Conservation (phyloP, 2,888 invertebrate genomes). For the Nomada hirtipes region DNA sequence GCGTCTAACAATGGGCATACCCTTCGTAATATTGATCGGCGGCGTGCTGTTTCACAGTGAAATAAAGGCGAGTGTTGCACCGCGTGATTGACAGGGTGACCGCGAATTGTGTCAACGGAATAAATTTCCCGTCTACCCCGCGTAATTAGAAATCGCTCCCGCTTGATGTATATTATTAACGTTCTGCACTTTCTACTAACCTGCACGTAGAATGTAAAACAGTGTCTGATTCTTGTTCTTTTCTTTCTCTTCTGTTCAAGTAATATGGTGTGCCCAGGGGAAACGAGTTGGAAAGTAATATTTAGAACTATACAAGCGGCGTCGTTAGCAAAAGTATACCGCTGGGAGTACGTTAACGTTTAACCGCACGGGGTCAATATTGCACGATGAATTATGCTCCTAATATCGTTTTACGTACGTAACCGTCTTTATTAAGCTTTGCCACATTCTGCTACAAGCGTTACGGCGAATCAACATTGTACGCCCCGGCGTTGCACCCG, state of each 20-base stretch:
- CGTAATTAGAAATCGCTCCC: slow-evolving; percentile 1
- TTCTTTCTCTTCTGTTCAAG: no score
- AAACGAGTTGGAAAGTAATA: slow-evolving; percentile 25
- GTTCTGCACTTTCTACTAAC: neutral
- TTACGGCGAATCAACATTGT: slow-evolving; percentile 22
- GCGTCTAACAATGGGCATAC: slow-evolving; percentile 58
- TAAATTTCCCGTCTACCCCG: slow-evolving; percentile 9
- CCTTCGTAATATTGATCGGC: slow-evolving; percentile 65
- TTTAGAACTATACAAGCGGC: neutral
- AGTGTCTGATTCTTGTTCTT: neutral
- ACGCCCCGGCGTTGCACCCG: neutral
- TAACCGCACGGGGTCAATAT: slow-evolving; percentile 40
- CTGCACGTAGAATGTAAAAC: neutral
- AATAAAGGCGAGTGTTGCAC: slow-evolving; percentile 36
- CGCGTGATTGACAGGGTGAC: slow-evolving; percentile 11
- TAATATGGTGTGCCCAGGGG: neutral
- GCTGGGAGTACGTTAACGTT: slow-evolving; percentile 29
- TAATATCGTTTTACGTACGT: slow-evolving; percentile 44
- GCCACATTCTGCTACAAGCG: slow-evolving; percentile 13
- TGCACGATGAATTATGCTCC: slow-evolving; percentile 37
- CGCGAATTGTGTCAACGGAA: slow-evolving; percentile 2
- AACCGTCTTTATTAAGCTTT: slow-evolving; percentile 20
- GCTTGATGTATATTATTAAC: neutral
- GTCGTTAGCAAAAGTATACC: slow-evolving; percentile 25
- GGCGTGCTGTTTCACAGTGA: slow-evolving; percentile 19